A percentile compares a stretch with the other conserved stretches of the same genome.
These are phyloP conservation scores for Platycheirus rosarum DNA, from an alignment of 2,888 invertebrate genomes.

Conservation along the genomic window DNA sequence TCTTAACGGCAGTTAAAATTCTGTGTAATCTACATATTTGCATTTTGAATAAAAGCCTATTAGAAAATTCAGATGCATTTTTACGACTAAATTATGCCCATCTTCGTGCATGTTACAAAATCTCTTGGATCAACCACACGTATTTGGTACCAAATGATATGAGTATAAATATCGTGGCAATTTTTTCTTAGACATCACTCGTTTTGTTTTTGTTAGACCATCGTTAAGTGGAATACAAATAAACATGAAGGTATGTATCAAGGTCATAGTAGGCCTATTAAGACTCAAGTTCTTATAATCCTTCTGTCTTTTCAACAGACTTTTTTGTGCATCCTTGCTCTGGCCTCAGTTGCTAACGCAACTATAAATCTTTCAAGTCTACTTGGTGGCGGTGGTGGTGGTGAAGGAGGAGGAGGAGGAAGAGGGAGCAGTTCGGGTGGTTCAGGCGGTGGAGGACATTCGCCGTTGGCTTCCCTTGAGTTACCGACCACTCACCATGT, in stretches of 20 bases:
- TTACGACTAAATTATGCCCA: constrained; percentile 40
- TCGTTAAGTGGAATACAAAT: constrained; percentile 56
- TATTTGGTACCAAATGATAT: not conserved
- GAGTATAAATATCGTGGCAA: constrained; percentile 61
- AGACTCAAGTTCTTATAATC: not conserved
- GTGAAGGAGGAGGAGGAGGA: not conserved
- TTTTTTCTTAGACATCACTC: constrained; percentile 45
- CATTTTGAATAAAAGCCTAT: constrained; percentile 1
- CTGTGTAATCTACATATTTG: constrained; percentile 10
- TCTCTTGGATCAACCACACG: constrained; percentile 25
- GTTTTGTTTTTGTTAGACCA: constrained; percentile 50
- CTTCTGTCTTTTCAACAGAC: constrained; percentile 30
- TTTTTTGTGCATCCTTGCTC: constrained; percentile 57
- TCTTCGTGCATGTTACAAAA: constrained; percentile 16
- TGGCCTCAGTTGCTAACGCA: constrained; percentile 52
- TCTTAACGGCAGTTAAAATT: not conserved
- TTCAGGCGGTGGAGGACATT: not conserved
- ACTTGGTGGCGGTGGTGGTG: not conserved
- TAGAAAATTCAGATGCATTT: constrained; percentile 7
- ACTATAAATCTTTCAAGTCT: constrained; percentile 1
- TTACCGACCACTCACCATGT: constrained; percentile 22
- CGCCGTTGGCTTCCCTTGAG: not conserved
- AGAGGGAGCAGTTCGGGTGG: not conserved
- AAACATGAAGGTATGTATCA: constrained; percentile 56
- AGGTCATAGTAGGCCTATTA: not conserved